Evolutionary conservation across 2,888 invertebrate species (phyloP).

Genomic region (Drosophila melanosoma): DNA sequence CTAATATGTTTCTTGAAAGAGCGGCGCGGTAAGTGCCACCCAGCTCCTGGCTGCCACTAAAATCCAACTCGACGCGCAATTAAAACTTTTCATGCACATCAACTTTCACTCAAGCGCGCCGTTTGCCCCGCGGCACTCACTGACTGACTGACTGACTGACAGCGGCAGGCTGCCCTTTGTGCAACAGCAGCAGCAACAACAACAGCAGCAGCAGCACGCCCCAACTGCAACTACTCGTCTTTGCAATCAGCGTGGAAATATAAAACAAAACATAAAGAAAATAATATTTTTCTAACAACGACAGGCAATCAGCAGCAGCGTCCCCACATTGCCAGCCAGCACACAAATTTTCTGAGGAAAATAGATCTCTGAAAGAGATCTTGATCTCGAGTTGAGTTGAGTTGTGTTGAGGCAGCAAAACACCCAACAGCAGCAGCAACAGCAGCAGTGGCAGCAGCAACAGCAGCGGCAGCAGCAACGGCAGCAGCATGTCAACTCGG

Average conservation of each 20-base stretch:
- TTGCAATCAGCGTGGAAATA: conserved; percentile 54
- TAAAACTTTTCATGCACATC: conserved; percentile 80
- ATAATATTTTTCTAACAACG: conserved; percentile 80
- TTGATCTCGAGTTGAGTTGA: conserved; percentile 49
- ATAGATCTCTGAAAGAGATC: conserved; percentile 59
- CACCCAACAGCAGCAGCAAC: conserved; percentile 49
- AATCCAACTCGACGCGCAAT: conserved; percentile 73
- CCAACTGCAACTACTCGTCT: conserved; percentile 59
- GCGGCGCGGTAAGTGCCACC: conserved; percentile 49
- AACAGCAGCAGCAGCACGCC: conserved; percentile 46
- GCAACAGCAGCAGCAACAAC: conserved; percentile 36
- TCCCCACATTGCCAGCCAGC: conserved; percentile 23
- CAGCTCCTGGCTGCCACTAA: conserved; percentile 53
- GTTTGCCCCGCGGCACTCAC: conserved; percentile 50
- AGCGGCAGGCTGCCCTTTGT: conserved; percentile 61
- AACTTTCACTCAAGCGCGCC: conserved; percentile 75
- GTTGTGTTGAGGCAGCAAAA: conserved; percentile 26
- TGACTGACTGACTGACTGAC: conserved; percentile 65
- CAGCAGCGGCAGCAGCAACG: conserved; percentile 39
- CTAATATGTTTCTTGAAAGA: conserved; percentile 37
- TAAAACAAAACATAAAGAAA: conserved; percentile 67
- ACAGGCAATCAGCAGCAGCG: conserved; percentile 69
- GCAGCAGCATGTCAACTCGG: conserved; percentile 58
- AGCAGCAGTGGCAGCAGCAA: conserved; percentile 36
- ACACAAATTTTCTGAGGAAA: conserved; percentile 65